Evolutionary conservation across 2,888 invertebrate genomes (phyloP).

Genomic region (Apeira syringaria): DNA sequence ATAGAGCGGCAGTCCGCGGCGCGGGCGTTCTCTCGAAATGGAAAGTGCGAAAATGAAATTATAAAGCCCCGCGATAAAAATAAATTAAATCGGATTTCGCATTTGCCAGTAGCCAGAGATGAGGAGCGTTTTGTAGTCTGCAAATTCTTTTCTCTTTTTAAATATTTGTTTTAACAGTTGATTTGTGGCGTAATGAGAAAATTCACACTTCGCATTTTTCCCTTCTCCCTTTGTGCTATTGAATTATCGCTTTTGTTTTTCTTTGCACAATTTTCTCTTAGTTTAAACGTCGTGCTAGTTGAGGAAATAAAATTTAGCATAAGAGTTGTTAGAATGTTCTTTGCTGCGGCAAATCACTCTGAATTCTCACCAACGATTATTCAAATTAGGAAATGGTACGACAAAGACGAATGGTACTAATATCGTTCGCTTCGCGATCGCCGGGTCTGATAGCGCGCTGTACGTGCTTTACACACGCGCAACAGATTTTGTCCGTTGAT

Average conservation of each 20-base stretch:
- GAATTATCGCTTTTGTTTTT: conserved; percentile 44
- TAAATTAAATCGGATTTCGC: conserved; percentile 84
- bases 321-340: conserved; percentile 36
- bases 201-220: conserved; percentile 73
- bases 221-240: conserved; percentile 51
- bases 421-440: conserved; percentile 74
- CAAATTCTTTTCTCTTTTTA: conserved; percentile 77
- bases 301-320: conserved; percentile 22
- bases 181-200: conserved; percentile 80
- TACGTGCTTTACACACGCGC: conserved; percentile 77
- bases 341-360: conserved; percentile 69
- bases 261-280: conserved; percentile 32
- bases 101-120: conserved; percentile 78
- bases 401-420: conserved; percentile 83
- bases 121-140: conserved; percentile 76
- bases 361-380: conserved; percentile 82
- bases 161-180: conserved; percentile 82
- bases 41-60: conserved; percentile 85
- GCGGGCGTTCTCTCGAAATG: conserved; percentile 78
- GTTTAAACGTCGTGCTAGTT: conserved; percentile 17
- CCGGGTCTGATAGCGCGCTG: conserved; percentile 63
- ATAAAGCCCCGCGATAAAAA: conserved; percentile 83
- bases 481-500: conserved; percentile 72
- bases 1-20: conserved; percentile 80
- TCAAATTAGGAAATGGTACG: conserved; percentile 81